A percentile compares a stretch with the other conserved stretches of the same genome.
These are phyloP conservation scores for Scaptodrosophila latifasciaeformis DNA, from an alignment of 2,888 invertebrate genomes.

Conservation along the genomic window DNA sequence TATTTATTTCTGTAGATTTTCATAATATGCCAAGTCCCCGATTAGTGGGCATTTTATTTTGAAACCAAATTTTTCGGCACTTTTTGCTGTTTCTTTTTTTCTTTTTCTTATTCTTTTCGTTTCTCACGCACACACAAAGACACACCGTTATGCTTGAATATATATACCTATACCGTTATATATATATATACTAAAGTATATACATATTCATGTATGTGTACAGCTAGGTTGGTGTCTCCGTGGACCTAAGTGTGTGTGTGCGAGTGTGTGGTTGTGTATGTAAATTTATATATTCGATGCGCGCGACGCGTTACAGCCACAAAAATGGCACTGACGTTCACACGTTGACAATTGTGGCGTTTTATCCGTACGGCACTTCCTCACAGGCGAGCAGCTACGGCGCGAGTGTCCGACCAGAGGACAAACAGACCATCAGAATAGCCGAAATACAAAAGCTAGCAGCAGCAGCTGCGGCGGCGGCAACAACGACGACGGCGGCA, in stretches of 20 bases:
- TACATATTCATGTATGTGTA: conserved; percentile 20
- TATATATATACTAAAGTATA: conserved; percentile 15
- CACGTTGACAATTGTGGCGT: no score
- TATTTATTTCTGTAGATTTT: neutral
- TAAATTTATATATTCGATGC: conserved; percentile 27
- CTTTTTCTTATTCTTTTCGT: conserved; percentile 9
- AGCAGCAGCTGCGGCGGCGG: conserved; percentile 15
- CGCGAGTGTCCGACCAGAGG: conserved; percentile 53
- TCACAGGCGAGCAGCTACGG: conserved; percentile 61
- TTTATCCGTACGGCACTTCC: conserved; percentile 60
- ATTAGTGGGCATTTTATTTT: no score
- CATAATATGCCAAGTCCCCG: neutral
- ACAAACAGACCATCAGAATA: conserved; percentile 34
- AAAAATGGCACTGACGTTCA: no score
- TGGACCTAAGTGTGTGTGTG: conserved; percentile 15
- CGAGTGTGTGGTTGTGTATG: conserved; percentile 5
- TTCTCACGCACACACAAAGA: conserved; percentile 1
- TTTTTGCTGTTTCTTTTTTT: conserved; percentile 42
- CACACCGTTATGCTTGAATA: neutral
- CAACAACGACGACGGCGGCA: neutral
- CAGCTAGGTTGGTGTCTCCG: conserved; percentile 3
- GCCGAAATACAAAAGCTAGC: no score
- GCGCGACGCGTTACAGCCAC: conserved; percentile 39
- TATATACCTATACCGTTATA: neutral
- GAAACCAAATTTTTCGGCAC: conserved; percentile 32